Percentiles rank a stretch among this genome's conserved stretches.
phyloP scores from a whole-genome alignment of 2,888 invertebrate species.

The Ellobium chinense region DNA sequence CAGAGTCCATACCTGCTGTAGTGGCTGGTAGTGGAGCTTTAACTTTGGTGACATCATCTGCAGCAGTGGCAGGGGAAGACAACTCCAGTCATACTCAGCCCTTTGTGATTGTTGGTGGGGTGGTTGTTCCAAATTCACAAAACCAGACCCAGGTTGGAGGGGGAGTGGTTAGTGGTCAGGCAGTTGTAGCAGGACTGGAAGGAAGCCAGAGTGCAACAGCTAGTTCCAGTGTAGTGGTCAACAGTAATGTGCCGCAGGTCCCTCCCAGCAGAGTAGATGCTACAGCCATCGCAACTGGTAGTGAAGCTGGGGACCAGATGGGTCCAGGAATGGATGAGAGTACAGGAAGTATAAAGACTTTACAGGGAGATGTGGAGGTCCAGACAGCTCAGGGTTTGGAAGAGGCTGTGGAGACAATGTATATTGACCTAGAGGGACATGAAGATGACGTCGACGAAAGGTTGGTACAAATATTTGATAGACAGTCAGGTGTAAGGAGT shows the following conservation, averaged over 20 bases:
- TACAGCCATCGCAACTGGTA: not conserved
- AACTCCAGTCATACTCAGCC: slow-evolving; percentile 1
- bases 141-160: slow-evolving; percentile 26
- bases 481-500: no score
- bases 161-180: not conserved
- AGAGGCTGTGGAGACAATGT: slow-evolving; percentile 42
- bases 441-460: slow-evolving; percentile 42
- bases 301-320: slow-evolving; percentile 1
- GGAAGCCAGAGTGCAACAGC: slow-evolving; percentile 10
- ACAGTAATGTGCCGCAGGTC: not conserved
- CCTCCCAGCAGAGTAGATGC: not conserved
- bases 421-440: slow-evolving; percentile 28
- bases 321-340: slow-evolving; percentile 29
- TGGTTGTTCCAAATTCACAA: slow-evolving; percentile 26
- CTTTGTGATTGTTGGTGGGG: not conserved
- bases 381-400: slow-evolving; percentile 7
- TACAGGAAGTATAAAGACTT: slow-evolving; percentile 34
- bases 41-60: slow-evolving; percentile 10
- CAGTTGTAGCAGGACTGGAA: slow-evolving; percentile 4
- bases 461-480: slow-evolving; percentile 16
- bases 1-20: not conserved
- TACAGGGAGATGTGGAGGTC: slow-evolving; percentile 6
- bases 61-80: not conserved
- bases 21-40: slow-evolving; percentile 4
- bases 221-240: not conserved